Evolutionary conservation across 2,113 vertebrate genomes (phyloP).

Genomic region (Phylloscopus whistleri): DNA sequence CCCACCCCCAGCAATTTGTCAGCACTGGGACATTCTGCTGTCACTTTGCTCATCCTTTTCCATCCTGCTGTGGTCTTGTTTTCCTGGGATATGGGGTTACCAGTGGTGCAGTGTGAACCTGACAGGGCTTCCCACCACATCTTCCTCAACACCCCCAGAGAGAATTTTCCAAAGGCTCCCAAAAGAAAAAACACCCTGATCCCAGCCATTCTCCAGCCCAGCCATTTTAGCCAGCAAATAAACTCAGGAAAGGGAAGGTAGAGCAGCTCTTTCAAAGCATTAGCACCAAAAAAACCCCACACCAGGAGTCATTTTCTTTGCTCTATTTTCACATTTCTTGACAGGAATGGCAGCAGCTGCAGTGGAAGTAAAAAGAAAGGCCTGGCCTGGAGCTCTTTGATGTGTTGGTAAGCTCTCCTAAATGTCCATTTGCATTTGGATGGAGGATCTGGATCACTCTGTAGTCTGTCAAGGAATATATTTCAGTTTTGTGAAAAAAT

Average conservation of each 20-base stretch:
- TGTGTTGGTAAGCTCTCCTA: background rate
- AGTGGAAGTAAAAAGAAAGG: background rate
- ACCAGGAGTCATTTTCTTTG: background rate
- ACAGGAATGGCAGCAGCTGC: background rate
- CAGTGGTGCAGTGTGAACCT: accelerated
- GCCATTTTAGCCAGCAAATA: background rate
- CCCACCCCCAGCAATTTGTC: background rate
- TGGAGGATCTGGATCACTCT: background rate
- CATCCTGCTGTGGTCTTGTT: background rate
- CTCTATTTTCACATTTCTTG: background rate
- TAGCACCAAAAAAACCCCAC: background rate
- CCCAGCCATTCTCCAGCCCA: accelerated
- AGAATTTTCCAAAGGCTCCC: background rate
- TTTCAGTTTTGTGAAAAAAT: background rate
- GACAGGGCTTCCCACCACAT: background rate
- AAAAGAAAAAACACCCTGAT: background rate
- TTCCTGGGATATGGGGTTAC: background rate
- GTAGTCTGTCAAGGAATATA: background rate
- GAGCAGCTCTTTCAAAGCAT: background rate
- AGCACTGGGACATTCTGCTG: background rate
- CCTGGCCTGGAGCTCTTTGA: constrained; percentile 9
- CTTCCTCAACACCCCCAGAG: background rate
- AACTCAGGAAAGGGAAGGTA: background rate
- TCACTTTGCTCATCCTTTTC: background rate
- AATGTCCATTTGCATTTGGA: background rate